Percentiles rank a stretch among this genome's conserved stretches.
These are phyloP conservation scores for Triops cancriformis DNA, from an alignment of 1,140 invertebrate species.

Conservation along the genomic window DNA sequence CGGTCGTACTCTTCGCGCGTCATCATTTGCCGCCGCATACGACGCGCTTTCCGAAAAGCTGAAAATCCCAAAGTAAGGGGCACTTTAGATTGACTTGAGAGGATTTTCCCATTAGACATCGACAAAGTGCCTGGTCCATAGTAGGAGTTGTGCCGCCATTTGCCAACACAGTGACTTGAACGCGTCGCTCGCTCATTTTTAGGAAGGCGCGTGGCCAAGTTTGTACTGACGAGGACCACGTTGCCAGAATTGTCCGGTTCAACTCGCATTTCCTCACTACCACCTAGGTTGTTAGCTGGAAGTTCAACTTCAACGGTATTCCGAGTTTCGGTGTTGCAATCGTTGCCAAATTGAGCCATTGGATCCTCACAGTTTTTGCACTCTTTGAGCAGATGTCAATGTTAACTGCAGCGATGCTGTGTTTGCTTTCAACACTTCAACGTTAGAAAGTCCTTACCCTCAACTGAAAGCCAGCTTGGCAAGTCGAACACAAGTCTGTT, in stretches of 20 bases:
- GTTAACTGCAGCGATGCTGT: too few relatives aligned
- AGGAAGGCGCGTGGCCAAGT: not conserved
- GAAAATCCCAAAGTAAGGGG: constrained; percentile 23
- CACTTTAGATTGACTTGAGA: not conserved
- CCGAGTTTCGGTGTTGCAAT: not conserved
- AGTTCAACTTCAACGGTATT: not conserved
- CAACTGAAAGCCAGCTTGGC: too few relatives aligned
- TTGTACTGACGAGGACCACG: not conserved
- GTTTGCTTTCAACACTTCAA: too few relatives aligned
- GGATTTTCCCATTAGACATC: not conserved
- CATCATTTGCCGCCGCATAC: constrained; percentile 16
- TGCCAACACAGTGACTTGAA: not conserved
- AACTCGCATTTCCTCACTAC: not conserved
- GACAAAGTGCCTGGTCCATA: not conserved
- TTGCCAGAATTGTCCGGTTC: not conserved
- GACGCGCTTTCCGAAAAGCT: constrained; percentile 23
- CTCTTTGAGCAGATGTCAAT: not conserved
- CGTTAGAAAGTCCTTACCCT: too few relatives aligned
- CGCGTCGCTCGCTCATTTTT: not conserved
- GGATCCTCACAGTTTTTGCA: not conserved
- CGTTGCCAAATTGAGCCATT: not conserved
- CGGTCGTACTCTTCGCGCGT: constrained; percentile 33
- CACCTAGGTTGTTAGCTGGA: not conserved
- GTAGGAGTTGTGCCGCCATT: not conserved
- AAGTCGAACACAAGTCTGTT: not conserved